Percentiles rank a stretch among this genome's conserved stretches.
Evolutionary conservation across 2,113 vertebrate genomes (phyloP).

Genomic region (Kobus ellipsiprymnus): DNA sequence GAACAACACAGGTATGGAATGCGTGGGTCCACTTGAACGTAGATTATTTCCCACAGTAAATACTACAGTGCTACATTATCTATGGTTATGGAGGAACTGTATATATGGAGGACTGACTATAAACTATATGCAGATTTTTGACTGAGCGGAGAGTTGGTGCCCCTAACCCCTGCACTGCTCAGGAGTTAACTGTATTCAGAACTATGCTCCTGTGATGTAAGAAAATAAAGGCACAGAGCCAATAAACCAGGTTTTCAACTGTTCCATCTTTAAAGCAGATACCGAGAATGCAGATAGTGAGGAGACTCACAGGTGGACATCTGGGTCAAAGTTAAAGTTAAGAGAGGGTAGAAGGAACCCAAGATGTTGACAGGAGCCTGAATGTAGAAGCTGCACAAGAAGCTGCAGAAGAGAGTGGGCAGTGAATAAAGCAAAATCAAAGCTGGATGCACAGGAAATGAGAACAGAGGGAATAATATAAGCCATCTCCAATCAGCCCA

Average conservation of each 20-base stretch:
- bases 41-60: too few relatives aligned
- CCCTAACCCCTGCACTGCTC: not conserved
- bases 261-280: not conserved
- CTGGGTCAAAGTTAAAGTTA: not conserved
- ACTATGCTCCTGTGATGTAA: not conserved
- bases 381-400: not conserved
- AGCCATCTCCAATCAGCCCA: not conserved
- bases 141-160: rapidly evolving
- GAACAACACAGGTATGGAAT: not conserved
- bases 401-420: not conserved
- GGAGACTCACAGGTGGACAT: not conserved
- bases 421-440: not conserved
- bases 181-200: not conserved
- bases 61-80: not conserved
- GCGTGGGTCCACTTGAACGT: not conserved
- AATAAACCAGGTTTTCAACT: not conserved
- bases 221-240: not conserved
- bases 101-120: not conserved
- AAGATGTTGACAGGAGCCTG: not conserved
- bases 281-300: not conserved
- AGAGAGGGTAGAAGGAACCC: not conserved
- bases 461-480: not conserved
- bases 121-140: not conserved
- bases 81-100: not conserved
- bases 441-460: not conserved